Conservation (phyloP, 2,797 vertebrate species). For the Scleropages formosus region DNA sequence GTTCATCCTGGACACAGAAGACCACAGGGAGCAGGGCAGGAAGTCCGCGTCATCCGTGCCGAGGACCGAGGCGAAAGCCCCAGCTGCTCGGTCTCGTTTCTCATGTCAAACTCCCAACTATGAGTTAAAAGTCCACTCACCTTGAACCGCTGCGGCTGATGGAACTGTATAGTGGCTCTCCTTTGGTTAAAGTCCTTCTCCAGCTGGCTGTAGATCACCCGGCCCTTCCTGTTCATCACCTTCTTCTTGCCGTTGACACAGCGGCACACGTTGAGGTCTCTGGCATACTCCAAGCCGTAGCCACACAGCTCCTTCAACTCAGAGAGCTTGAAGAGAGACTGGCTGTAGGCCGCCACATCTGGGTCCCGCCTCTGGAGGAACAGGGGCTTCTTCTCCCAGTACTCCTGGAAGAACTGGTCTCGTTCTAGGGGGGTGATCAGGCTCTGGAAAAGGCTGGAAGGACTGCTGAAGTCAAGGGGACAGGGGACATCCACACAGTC, state of each 20-base stretch:
- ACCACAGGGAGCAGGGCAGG: not conserved
- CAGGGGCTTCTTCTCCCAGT: constrained; percentile 88
- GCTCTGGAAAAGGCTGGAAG: constrained; percentile 74
- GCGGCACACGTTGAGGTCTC: constrained; percentile 80
- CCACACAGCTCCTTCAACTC: constrained; percentile 74
- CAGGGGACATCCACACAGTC: constrained; percentile 24
- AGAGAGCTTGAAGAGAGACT: constrained; percentile 76
- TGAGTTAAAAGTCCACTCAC: constrained; percentile 55
- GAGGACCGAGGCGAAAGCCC: not conserved
- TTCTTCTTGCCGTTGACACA: constrained; percentile 78
- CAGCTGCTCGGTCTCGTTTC: not conserved
- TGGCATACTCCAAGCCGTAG: constrained; percentile 68
- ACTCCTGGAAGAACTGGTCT: constrained; percentile 77
- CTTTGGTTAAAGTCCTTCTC: constrained; percentile 76
- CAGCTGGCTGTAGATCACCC: constrained; percentile 72
- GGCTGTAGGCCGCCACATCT: constrained; percentile 64
- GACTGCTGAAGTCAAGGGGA: constrained; percentile 67
- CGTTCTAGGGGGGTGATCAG: constrained; percentile 75
- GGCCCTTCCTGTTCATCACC: constrained; percentile 77
- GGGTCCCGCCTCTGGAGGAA: constrained; percentile 73
- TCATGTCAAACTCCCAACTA: not conserved
- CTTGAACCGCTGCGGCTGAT: constrained; percentile 93
- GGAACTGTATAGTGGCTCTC: constrained; percentile 88
- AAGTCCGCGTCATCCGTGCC: not conserved
- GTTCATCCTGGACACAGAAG: constrained; percentile 71